phyloP scores from a whole-genome alignment of 1,140 invertebrate genomes.

The Diabrotica undecimpunctata region DNA sequence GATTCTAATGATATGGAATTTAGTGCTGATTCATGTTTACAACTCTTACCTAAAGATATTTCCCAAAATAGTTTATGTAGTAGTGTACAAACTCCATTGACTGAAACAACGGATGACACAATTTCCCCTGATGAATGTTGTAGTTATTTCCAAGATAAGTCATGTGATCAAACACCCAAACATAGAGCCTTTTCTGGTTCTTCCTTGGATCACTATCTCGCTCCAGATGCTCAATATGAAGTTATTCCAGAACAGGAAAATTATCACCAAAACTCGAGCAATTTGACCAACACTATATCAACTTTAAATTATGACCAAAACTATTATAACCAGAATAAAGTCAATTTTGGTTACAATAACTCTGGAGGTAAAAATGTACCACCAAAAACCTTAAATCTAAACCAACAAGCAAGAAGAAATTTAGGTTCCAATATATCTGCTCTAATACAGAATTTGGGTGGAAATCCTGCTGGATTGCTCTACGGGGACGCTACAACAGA shows the following conservation, averaged over 20 bases:
- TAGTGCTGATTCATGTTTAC: conserved; percentile 39
- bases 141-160: conserved; percentile 36
- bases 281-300: conserved; percentile 44
- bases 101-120: conserved; percentile 46
- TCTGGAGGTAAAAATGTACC: conserved; percentile 35
- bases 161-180: conserved; percentile 19
- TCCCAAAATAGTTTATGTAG: conserved; percentile 53
- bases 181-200: conserved; percentile 28
- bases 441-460: conserved; percentile 47
- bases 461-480: conserved; percentile 42
- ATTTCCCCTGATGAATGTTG: conserved; percentile 36
- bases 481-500: conserved; percentile 43
- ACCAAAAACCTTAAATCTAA: conserved; percentile 38
- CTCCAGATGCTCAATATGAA: conserved; percentile 62
- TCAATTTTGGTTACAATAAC: conserved; percentile 27
- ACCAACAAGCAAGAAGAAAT: conserved; percentile 33
- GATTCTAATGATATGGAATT: conserved; percentile 39
- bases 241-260: conserved; percentile 36
- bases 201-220: conserved; percentile 48
- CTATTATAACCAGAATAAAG: conserved; percentile 36
- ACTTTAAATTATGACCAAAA: conserved; percentile 40
- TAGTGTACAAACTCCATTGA: conserved; percentile 45
- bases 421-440: conserved; percentile 45
- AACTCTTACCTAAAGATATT: conserved; percentile 51
- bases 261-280: conserved; percentile 27